Percentiles rank a stretch among this genome's conserved stretches.
phyloP scores from a whole-genome alignment of 1,140 invertebrate genomes.

The Cheumatopsyche charites region DNA sequence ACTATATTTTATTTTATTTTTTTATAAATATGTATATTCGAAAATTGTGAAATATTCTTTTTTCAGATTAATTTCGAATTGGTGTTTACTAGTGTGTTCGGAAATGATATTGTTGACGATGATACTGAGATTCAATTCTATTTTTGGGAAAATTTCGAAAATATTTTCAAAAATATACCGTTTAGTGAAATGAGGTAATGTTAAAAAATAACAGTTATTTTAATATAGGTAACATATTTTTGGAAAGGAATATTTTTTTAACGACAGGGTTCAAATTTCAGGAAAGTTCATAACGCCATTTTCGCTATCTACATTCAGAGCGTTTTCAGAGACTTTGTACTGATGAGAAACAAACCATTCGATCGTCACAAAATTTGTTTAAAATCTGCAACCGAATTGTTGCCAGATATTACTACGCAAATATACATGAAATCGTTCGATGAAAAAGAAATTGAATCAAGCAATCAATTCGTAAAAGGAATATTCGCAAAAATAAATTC shows the following conservation, averaged over 20 bases:
- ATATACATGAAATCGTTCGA: background rate
- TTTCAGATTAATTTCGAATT: slow-evolving; percentile 1
- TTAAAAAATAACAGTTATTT: no score
- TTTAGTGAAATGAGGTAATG: background rate
- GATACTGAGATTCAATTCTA: background rate
- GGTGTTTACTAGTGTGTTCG: background rate
- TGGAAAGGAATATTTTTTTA: background rate
- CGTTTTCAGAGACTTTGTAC: background rate
- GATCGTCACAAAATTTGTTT: background rate
- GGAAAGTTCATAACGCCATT: background rate
- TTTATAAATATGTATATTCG: no score
- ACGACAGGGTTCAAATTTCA: background rate
- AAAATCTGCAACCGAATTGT: background rate
- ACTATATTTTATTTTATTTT: no score
- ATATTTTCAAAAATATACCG: slow-evolving; percentile 1
- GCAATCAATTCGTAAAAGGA: background rate
- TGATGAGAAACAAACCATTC: background rate
- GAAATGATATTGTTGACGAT: background rate
- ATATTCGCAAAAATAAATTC: background rate
- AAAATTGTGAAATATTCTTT: no score
- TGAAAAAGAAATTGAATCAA: background rate
- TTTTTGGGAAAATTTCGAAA: background rate
- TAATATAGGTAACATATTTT: no score
- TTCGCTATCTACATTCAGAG: background rate
- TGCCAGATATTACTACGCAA: background rate